Conservation (phyloP, 1,140 invertebrate species). For the Euborellia annulipes region DNA sequence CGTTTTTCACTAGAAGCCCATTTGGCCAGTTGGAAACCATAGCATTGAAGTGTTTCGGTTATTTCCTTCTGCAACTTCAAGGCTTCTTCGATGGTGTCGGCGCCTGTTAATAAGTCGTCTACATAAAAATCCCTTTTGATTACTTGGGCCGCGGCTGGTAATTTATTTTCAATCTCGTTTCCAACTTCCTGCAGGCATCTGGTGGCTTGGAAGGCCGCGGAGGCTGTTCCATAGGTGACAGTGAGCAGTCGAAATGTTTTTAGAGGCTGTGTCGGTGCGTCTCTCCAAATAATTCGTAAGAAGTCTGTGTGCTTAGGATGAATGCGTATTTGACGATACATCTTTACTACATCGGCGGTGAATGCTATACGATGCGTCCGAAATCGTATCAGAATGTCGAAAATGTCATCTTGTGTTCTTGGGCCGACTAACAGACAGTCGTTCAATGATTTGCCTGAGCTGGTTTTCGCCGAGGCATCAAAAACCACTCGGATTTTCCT, state of each 20-base stretch:
- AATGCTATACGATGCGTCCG: constrained; percentile 5
- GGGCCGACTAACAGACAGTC: constrained; percentile 16
- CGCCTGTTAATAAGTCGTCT: constrained; percentile 23
- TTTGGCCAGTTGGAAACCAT: constrained; percentile 17
- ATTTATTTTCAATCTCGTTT: constrained; percentile 16
- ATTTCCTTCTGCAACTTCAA: constrained; percentile 16
- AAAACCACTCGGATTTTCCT: constrained; percentile 12
- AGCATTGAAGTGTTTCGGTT: constrained; percentile 10
- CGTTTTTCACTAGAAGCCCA: constrained; percentile 13
- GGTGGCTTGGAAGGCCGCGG: constrained; percentile 1
- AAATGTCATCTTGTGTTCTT: constrained; percentile 12
- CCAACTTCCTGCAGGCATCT: constrained; percentile 18
- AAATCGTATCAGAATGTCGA: constrained; percentile 10
- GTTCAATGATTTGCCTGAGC: constrained; percentile 17
- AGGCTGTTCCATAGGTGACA: constrained; percentile 3
- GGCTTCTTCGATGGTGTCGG: constrained; percentile 13
- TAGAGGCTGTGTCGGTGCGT: background rate
- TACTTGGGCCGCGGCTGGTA: constrained; percentile 17
- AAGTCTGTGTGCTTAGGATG: constrained; percentile 8
- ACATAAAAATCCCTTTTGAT: constrained; percentile 22
- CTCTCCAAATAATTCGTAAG: constrained; percentile 15
- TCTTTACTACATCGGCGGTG: constrained; percentile 9
- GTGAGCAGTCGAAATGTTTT: constrained; percentile 3
- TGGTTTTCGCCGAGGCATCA: constrained; percentile 5
- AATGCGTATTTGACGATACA: constrained; percentile 13